phyloP scores from a whole-genome alignment of 2,888 invertebrate species.

The Celastrina argiolus region DNA sequence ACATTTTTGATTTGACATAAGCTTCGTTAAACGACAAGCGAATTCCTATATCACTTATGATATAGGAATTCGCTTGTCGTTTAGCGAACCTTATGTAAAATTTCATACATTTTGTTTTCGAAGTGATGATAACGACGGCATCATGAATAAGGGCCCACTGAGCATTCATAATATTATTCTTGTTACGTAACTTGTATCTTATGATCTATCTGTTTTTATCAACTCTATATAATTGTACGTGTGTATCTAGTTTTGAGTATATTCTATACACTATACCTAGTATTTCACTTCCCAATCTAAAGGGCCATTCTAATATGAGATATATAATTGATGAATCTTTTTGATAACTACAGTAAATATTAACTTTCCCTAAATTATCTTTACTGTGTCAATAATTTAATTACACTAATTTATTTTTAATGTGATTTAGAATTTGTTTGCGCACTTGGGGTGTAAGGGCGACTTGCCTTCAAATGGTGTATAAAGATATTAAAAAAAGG shows the following conservation, averaged over 20 bases:
- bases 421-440: constrained; percentile 76
- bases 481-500: too few species aligned
- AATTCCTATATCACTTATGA: too few species aligned
- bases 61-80: too few species aligned
- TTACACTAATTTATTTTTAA: constrained; percentile 60
- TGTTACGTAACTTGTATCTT: too few species aligned
- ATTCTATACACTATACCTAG: constrained; percentile 15
- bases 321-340: constrained; percentile 14
- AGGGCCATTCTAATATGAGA: background rate
- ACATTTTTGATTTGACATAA: too few species aligned
- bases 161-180: too few species aligned
- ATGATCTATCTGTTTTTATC: background rate
- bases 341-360: constrained; percentile 47
- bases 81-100: too few species aligned
- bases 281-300: background rate
- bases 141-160: too few species aligned
- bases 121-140: too few species aligned
- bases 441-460: constrained; percentile 51
- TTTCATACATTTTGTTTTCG: too few species aligned
- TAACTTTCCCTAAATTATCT: constrained; percentile 49
- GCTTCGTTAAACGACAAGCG: too few species aligned
- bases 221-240: background rate
- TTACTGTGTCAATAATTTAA: constrained; percentile 48
- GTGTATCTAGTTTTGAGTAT: constrained; percentile 1
- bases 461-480: constrained; percentile 34